Conservation (phyloP, 2,888 invertebrate genomes). For the Falcaria lacertinaria region DNA sequence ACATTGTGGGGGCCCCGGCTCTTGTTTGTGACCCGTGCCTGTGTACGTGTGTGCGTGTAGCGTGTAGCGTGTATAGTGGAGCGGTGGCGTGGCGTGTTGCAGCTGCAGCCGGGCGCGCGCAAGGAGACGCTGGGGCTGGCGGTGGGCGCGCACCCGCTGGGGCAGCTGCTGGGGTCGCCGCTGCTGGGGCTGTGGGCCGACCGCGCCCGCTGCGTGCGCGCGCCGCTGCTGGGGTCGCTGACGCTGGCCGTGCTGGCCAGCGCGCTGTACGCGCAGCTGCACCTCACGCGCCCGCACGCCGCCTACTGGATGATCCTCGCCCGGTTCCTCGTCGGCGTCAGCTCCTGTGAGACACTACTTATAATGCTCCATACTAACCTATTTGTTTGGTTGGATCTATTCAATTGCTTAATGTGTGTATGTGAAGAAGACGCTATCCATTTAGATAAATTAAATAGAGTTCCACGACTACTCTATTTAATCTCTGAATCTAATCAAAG, state of each 20-base stretch:
- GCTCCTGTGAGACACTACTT: slow-evolving; percentile 81
- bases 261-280: slow-evolving; percentile 86
- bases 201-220: slow-evolving; percentile 83
- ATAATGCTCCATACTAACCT: too few species aligned
- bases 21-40: too few species aligned
- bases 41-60: too few species aligned
- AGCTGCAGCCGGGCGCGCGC: slow-evolving; percentile 89
- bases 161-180: slow-evolving; percentile 92
- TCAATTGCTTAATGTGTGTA: too few species aligned
- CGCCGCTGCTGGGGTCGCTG: slow-evolving; percentile 85
- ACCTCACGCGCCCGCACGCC: slow-evolving; percentile 82
- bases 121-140: slow-evolving; percentile 91
- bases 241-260: slow-evolving; percentile 86
- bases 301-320: slow-evolving; percentile 88
- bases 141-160: slow-evolving; percentile 92
- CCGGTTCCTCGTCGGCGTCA: slow-evolving; percentile 89
- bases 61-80: background rate
- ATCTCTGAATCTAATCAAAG: too few species aligned
- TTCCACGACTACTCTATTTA: too few species aligned
- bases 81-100: slow-evolving; percentile 27
- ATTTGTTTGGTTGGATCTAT: too few species aligned
- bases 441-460: too few species aligned
- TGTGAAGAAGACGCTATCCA: too few species aligned
- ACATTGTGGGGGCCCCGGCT: too few species aligned
- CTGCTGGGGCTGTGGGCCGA: slow-evolving; percentile 92